These are phyloP conservation scores for Sthenelais limicola DNA, from an alignment of 2,888 invertebrate genomes.

Conservation along the genomic window DNA sequence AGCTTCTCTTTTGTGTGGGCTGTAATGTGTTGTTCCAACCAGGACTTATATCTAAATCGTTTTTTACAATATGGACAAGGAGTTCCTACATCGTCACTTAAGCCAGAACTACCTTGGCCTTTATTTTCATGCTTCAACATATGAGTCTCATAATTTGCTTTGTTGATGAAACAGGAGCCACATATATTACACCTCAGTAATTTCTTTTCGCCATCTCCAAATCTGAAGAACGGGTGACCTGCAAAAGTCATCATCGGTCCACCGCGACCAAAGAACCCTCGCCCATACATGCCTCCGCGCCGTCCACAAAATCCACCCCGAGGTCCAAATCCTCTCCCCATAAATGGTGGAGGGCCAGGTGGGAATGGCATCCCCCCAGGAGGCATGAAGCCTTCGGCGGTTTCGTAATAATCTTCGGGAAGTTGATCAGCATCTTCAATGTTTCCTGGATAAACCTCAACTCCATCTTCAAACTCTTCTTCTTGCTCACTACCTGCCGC, in stretches of 20 bases:
- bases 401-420: no score
- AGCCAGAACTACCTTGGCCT: conserved; percentile 20
- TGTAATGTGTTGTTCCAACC: conserved; percentile 31
- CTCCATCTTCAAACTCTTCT: no score
- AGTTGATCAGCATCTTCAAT: no score
- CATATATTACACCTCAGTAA: conserved; percentile 20
- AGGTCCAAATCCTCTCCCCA: conserved; percentile 10
- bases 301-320: conserved; percentile 11
- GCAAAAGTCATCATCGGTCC: conserved; percentile 8
- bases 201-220: conserved; percentile 7
- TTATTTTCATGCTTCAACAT: conserved; percentile 35
- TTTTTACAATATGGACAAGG: conserved; percentile 28
- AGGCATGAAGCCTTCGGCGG: conserved; percentile 6
- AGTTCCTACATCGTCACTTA: conserved; percentile 16
- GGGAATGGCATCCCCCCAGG: no score
- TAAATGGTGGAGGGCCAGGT: background rate
- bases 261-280: conserved; percentile 14
- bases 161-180: conserved; percentile 11
- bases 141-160: conserved; percentile 25
- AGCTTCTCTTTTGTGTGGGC: conserved; percentile 26
- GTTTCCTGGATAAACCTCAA: no score
- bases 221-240: background rate
- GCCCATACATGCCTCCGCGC: no score
- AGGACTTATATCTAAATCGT: conserved; percentile 26
- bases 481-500: no score